These are phyloP conservation scores for Eptesicus fuscus DNA, from an alignment of 2,113 vertebrate genomes.

Conservation along the genomic window DNA sequence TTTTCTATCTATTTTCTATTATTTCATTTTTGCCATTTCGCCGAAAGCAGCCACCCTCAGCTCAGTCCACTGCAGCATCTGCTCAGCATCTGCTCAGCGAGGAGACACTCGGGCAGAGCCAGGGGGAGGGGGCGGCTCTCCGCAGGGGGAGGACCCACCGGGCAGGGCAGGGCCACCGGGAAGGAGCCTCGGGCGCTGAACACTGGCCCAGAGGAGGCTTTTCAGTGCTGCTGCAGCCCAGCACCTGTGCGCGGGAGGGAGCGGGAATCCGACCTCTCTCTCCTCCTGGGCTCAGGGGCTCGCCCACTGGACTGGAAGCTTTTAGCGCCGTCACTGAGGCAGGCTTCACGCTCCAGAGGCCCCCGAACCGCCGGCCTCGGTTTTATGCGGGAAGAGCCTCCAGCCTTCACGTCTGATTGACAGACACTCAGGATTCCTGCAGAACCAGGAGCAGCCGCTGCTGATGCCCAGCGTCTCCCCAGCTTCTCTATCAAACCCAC, in stretches of 20 bases:
- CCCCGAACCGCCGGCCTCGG: constrained; percentile 31
- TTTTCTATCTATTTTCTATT: neutral
- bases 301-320: constrained; percentile 66
- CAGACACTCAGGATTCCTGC: constrained; percentile 47
- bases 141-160: constrained; percentile 57
- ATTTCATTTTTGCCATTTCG: neutral
- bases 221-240: no score
- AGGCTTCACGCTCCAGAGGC: constrained; percentile 60
- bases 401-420: constrained; percentile 55
- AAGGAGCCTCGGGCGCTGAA: no score
- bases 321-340: constrained; percentile 70
- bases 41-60: neutral
- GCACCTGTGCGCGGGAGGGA: constrained; percentile 14
- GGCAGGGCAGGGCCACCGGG: constrained; percentile 39
- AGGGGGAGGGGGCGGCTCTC: neutral
- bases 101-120: neutral
- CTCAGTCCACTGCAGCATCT: neutral
- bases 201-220: no score
- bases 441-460: constrained; percentile 1
- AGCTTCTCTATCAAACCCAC: constrained; percentile 42
- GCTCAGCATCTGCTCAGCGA: neutral
- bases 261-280: constrained; percentile 69
- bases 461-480: constrained; percentile 5
- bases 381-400: constrained; percentile 49
- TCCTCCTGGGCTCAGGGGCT: constrained; percentile 38